These are phyloP conservation scores for Eupithecia inturbata DNA, from an alignment of 2,888 invertebrate species.

Conservation along the genomic window DNA sequence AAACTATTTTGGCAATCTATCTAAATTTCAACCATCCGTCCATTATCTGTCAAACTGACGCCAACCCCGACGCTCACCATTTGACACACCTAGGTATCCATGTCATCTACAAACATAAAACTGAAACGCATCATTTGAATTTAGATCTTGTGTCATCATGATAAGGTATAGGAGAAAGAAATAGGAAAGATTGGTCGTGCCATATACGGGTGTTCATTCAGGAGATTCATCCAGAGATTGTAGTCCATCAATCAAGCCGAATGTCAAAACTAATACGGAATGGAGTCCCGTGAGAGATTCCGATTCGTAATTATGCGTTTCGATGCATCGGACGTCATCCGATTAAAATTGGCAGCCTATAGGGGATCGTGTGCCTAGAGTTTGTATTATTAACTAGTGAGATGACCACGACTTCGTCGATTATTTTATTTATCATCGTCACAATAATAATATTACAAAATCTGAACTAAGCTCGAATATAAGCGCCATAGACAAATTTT, in stretches of 20 bases:
- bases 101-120: conserved; percentile 56
- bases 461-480: background rate
- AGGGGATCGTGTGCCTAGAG: conserved; percentile 62
- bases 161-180: conserved; percentile 19
- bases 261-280: conserved; percentile 83
- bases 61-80: conserved; percentile 68
- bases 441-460: background rate
- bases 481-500: background rate
- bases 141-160: conserved; percentile 19
- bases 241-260: conserved; percentile 82
- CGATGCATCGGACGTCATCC: conserved; percentile 76
- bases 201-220: conserved; percentile 78
- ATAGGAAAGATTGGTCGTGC: conserved; percentile 44
- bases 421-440: background rate
- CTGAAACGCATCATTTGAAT: conserved; percentile 16
- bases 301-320: conserved; percentile 80
- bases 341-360: conserved; percentile 82
- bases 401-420: background rate
- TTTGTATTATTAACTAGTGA: conserved; percentile 30
- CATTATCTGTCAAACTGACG: conserved; percentile 69
- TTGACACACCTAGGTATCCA: conserved; percentile 72
- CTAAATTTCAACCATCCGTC: conserved; percentile 68
- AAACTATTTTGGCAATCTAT: conserved; percentile 62
- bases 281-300: conserved; percentile 78
- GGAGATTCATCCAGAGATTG: conserved; percentile 79